A percentile compares a stretch with the other conserved stretches of the same genome.
Conservation (phyloP, 2,797 vertebrate species). For the Sebastes steindachneri region DNA sequence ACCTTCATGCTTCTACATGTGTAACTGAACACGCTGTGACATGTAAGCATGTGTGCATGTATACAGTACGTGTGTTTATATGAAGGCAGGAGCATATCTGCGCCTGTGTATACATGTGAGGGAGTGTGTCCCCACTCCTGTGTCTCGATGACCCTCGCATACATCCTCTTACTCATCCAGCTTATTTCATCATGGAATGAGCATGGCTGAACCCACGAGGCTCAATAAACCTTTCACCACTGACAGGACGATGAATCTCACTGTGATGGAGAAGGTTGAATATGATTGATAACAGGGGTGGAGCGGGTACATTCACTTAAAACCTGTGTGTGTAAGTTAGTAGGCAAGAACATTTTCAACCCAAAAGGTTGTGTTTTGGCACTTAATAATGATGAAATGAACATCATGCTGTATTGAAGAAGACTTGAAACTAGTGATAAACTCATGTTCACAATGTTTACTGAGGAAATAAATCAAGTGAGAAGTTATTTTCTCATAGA, state of each 20-base stretch:
- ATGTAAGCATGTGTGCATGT: not conserved
- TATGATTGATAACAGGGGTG: constrained; percentile 16
- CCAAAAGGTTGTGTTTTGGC: not conserved
- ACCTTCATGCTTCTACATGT: constrained; percentile 11
- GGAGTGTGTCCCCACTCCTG: not conserved
- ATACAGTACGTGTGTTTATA: not conserved
- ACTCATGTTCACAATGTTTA: no score
- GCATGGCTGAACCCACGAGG: constrained; percentile 16
- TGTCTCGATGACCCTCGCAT: not conserved
- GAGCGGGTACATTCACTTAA: not conserved
- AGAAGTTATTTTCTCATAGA: no score
- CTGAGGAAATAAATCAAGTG: no score
- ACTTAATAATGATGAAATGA: no score
- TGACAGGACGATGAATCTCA: constrained; percentile 42
- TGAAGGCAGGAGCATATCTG: not conserved
- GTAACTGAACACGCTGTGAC: not conserved
- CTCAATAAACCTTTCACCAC: constrained; percentile 40
- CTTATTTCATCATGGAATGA: constrained; percentile 29
- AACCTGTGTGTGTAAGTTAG: not conserved
- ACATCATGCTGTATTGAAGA: no score
- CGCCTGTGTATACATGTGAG: not conserved
- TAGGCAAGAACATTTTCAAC: not conserved
- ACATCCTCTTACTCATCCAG: constrained; percentile 28
- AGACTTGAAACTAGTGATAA: no score
- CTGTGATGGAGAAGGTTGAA: not conserved